Conservation (phyloP, 2,113 vertebrate species). For the Herpetotheres cachinnans region DNA sequence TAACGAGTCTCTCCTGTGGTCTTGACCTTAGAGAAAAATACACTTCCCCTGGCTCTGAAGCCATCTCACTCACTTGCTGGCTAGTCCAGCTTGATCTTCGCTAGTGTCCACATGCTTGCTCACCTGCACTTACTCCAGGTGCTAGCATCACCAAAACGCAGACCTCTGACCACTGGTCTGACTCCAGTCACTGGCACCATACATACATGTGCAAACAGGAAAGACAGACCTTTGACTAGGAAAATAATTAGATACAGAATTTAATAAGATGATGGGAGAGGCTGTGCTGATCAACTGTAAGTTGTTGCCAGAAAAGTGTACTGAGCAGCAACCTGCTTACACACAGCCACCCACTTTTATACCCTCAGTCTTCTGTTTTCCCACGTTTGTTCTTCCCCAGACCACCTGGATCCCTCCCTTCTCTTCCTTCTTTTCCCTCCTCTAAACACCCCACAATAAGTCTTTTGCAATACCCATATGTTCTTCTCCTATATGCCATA, state of each 20-base stretch:
- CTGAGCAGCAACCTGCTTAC: background rate
- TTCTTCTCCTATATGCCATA: background rate
- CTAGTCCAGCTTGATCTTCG: background rate
- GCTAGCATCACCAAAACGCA: fast-evolving
- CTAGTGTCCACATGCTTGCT: background rate
- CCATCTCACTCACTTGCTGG: background rate
- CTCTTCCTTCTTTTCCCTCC: background rate
- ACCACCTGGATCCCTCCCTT: background rate
- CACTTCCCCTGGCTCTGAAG: background rate
- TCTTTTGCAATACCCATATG: background rate
- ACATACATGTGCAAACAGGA: background rate
- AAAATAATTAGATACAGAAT: background rate
- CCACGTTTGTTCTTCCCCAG: background rate
- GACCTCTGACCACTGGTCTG: background rate
- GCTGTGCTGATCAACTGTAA: background rate
- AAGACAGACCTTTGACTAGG: background rate
- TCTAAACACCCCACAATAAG: background rate
- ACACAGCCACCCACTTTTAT: fast-evolving
- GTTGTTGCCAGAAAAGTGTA: background rate
- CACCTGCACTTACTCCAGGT: background rate
- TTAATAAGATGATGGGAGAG: background rate
- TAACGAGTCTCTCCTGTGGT: background rate
- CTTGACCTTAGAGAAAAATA: background rate
- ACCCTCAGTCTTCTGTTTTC: background rate
- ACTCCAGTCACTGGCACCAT: fast-evolving